phyloP scores from a whole-genome alignment of 2,797 vertebrate genomes.

The Dicrostonyx torquatus region DNA sequence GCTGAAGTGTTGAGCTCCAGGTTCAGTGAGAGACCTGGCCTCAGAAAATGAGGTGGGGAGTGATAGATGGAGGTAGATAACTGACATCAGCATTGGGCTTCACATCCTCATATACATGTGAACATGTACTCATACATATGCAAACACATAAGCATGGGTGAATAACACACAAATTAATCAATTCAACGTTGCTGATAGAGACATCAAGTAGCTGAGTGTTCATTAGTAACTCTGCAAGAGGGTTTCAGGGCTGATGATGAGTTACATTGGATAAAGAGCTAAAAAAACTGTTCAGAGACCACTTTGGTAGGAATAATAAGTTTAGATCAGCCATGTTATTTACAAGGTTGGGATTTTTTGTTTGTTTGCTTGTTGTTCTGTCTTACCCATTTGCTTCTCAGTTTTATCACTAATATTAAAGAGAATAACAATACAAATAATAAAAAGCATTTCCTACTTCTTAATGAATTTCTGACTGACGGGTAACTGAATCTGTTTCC shows the following conservation, averaged over 20 bases:
- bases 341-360: background rate
- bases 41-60: background rate
- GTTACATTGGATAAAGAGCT: background rate
- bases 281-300: background rate
- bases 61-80: background rate
- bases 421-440: slow-evolving; percentile 15
- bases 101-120: background rate
- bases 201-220: background rate
- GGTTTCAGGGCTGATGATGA: background rate
- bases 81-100: background rate
- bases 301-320: background rate
- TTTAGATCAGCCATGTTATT: background rate
- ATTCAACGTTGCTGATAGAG: background rate
- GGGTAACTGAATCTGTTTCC: background rate
- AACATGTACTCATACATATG: background rate
- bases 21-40: background rate
- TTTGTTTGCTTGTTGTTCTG: background rate
- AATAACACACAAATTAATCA: background rate
- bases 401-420: slow-evolving; percentile 49
- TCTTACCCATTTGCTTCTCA: background rate
- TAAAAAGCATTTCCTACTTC: background rate
- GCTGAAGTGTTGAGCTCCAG: background rate
- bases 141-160: background rate
- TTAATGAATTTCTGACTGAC: slow-evolving; percentile 36
- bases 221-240: background rate